phyloP scores from a whole-genome alignment of 1,140 invertebrate species.

The Brachionus angularis region DNA sequence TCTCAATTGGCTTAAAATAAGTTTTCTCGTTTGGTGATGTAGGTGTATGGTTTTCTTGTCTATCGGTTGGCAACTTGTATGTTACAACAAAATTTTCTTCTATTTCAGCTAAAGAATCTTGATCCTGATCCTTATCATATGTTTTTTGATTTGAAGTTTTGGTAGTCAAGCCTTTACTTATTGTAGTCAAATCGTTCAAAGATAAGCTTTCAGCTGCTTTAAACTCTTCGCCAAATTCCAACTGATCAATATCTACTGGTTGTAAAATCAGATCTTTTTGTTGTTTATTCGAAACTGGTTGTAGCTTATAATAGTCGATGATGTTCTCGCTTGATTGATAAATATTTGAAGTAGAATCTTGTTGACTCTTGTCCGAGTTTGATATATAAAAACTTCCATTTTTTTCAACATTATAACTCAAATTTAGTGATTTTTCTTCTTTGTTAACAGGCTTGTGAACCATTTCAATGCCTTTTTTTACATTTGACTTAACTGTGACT shows the following conservation, averaged over 20 bases:
- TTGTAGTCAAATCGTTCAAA: neutral
- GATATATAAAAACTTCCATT: too few relatives aligned
- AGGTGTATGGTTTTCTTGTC: neutral
- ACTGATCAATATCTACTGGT: constrained; percentile 4
- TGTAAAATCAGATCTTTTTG: too few relatives aligned
- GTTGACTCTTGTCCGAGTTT: too few relatives aligned
- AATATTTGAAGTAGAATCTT: too few relatives aligned
- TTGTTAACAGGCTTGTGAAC: too few relatives aligned
- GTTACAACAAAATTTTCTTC: constrained; percentile 38
- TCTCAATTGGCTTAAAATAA: neutral
- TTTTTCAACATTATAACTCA: neutral
- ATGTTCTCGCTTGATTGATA: constrained; percentile 11
- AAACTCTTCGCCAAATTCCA: constrained; percentile 15
- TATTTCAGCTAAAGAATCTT: constrained; percentile 20
- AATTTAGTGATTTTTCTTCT: neutral
- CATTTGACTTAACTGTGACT: neutral
- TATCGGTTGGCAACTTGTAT: constrained; percentile 4
- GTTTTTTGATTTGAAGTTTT: neutral
- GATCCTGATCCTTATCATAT: neutral
- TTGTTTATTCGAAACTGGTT: too few relatives aligned
- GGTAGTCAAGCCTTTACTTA: neutral
- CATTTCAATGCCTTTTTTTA: neutral
- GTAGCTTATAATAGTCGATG: constrained; percentile 19
- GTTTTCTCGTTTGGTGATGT: neutral
- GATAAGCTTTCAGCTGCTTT: constrained; percentile 9